These are phyloP conservation scores for Rhimphoctona megacephalus DNA, from an alignment of 2,888 invertebrate genomes.

Conservation along the genomic window DNA sequence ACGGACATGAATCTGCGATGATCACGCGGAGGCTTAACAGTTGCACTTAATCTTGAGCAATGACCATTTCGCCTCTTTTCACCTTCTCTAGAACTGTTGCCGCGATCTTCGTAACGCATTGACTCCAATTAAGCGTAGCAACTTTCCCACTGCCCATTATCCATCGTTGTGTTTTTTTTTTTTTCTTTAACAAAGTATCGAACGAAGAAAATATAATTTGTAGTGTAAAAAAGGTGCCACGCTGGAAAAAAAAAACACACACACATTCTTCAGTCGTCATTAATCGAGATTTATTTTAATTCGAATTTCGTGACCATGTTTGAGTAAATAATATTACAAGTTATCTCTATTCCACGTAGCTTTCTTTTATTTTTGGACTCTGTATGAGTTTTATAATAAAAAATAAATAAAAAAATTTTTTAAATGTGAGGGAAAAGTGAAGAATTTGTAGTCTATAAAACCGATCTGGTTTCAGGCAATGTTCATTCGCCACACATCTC, in stretches of 20 bases:
- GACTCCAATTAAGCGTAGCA: slow-evolving; percentile 70
- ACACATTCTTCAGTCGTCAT: background rate
- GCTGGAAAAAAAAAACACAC: background rate
- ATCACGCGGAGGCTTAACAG: background rate
- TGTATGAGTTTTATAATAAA: background rate
- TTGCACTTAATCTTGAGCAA: slow-evolving; percentile 40
- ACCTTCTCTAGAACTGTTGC: slow-evolving; percentile 10
- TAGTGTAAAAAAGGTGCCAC: background rate
- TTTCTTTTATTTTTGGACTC: background rate
- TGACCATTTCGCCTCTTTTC: slow-evolving; percentile 34
- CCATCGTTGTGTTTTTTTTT: background rate
- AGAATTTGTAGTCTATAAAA: slow-evolving; percentile 22
- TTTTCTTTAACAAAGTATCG: background rate
- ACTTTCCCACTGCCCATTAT: slow-evolving; percentile 70
- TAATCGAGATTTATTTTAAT: slow-evolving; percentile 19
- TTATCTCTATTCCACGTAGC: background rate
- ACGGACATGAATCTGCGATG: slow-evolving; percentile 15
- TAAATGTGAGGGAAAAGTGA: slow-evolving; percentile 1
- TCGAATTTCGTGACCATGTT: slow-evolving; percentile 1
- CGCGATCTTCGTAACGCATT: slow-evolving; percentile 65
- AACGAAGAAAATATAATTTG: slow-evolving; percentile 12
- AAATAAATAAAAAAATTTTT: background rate
- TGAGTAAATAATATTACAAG: background rate
- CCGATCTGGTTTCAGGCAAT: slow-evolving; percentile 42
- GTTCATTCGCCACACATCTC: slow-evolving; percentile 20